A percentile compares a stretch with the other conserved stretches of the same genome.
phyloP scores from a whole-genome alignment of 2,113 vertebrate genomes.

The Pseudorhombus dupliciocellatus region DNA sequence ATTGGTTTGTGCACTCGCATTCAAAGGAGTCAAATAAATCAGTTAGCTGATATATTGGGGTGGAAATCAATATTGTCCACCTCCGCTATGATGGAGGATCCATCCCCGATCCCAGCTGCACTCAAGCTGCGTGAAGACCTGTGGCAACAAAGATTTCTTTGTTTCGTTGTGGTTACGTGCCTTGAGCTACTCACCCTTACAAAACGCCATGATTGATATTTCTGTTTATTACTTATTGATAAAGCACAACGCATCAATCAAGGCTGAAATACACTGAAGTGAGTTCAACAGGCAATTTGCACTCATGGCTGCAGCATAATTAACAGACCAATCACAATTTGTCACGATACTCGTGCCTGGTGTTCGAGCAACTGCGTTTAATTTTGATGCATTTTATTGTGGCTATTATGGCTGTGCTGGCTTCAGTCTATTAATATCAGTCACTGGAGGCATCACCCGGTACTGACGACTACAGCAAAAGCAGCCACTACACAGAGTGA shows the following conservation, averaged over 20 bases:
- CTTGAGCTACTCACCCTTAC: background rate
- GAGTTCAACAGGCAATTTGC: slow-evolving; percentile 9
- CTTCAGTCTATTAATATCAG: background rate
- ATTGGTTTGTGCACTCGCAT: slow-evolving; percentile 73
- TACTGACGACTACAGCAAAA: background rate
- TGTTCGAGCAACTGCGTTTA: background rate
- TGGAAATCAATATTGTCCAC: slow-evolving; percentile 71
- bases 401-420: background rate
- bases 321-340: slow-evolving; percentile 15
- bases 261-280: slow-evolving; percentile 30
- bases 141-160: slow-evolving; percentile 40
- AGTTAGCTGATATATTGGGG: slow-evolving; percentile 60
- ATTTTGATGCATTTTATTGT: background rate
- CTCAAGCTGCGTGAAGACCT: slow-evolving; percentile 17
- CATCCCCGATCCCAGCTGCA: slow-evolving; percentile 22
- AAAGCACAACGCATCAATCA: background rate
- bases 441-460: background rate
- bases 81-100: slow-evolving; percentile 61
- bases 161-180: slow-evolving; percentile 13
- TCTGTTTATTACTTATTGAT: background rate
- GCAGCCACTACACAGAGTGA: background rate
- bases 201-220: slow-evolving; percentile 4
- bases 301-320: slow-evolving; percentile 13
- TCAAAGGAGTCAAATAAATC: slow-evolving; percentile 64
- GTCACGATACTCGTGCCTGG: background rate